phyloP scores from a whole-genome alignment of 2,888 invertebrate genomes.

The Platycheirus albimanus region DNA sequence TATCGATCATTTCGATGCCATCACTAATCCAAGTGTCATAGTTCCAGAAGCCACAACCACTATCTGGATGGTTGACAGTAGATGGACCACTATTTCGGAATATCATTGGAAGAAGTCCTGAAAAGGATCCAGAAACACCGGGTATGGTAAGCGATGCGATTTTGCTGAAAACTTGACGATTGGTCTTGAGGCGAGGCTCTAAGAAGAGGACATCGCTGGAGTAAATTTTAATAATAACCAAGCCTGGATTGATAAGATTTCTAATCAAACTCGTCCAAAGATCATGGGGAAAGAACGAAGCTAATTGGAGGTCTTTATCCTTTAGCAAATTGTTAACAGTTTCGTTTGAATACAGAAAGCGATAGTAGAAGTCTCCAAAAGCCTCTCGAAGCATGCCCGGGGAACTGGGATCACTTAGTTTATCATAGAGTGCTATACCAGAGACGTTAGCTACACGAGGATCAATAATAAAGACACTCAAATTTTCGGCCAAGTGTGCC shows the following conservation, averaged over 20 bases:
- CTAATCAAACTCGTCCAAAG: constrained; percentile 79
- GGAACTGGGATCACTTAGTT: neutral
- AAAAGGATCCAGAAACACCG: constrained; percentile 81
- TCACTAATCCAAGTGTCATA: constrained; percentile 85
- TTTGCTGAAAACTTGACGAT: constrained; percentile 81
- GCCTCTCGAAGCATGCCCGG: constrained; percentile 51
- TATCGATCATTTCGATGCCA: constrained; percentile 83
- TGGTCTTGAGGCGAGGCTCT: constrained; percentile 81
- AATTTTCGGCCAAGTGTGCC: constrained; percentile 77
- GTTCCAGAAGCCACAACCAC: constrained; percentile 85
- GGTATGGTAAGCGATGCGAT: constrained; percentile 86
- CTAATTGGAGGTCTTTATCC: constrained; percentile 84
- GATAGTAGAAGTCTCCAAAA: constrained; percentile 77
- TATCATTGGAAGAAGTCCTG: constrained; percentile 45
- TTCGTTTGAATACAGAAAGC: constrained; percentile 82
- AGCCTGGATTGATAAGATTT: constrained; percentile 75
- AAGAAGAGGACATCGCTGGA: constrained; percentile 85
- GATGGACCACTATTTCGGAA: constrained; percentile 24
- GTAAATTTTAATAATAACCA: constrained; percentile 84
- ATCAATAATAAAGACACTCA: constrained; percentile 80
- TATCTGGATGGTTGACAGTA: constrained; percentile 69
- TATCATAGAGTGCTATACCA: constrained; percentile 79
- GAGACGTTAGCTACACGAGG: constrained; percentile 79
- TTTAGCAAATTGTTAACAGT: constrained; percentile 82
- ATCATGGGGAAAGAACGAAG: constrained; percentile 84